Base-by-base conservation (phyloP, 1,140 invertebrate genomes). In the Cyphomyrmex costatus region DNA sequence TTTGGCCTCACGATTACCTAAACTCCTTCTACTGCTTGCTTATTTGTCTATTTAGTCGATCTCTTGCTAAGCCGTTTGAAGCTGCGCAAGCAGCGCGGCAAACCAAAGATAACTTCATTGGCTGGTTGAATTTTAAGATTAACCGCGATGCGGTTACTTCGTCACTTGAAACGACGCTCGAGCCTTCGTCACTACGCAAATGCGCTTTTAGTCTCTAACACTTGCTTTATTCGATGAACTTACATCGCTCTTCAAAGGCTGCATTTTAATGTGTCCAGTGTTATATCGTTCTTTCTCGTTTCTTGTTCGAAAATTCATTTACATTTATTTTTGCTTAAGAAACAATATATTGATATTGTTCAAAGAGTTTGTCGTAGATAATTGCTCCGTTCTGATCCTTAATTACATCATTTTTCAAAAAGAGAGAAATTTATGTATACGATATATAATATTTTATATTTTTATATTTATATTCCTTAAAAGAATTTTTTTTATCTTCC, bases 51-150 rank as follows among this genome's bases (percentile, higher is more conserved):
- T 82, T 82, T 73, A 71, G 14, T 36, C 24, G 14, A 82, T 24
- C 49, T 70, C 63, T 27, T 21, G 49, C 30, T 56, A 24, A 79
- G n/a, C 71, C 33, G 66, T 73, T 82, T 60, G 21, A 49, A 49
- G 14, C 14, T 36, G 24, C 27, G 14, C 42, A 79, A 53, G 46
- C 56, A 65, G 14, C 30, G 14, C 33, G 66, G 33, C 49, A 71
- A 71, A 82, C 33, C 36, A 27, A 60, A 71, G 51, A 60, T 60
- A 60, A 58, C 53, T 49, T 71, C 66, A 42, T 71, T 33, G 65
- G 21, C 33, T 66, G 51, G 6, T 51, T 70, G 33, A 71, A 82
- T 71, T 71, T 82, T 46, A 21, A 71, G 65, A 71, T 82, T 46
- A 73, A 46, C 24, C 66, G 36, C 53, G 19, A 46, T 16, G 65